phyloP scores from a whole-genome alignment of 2,113 vertebrate genomes.

The Poeciliopsis retropinna region DNA sequence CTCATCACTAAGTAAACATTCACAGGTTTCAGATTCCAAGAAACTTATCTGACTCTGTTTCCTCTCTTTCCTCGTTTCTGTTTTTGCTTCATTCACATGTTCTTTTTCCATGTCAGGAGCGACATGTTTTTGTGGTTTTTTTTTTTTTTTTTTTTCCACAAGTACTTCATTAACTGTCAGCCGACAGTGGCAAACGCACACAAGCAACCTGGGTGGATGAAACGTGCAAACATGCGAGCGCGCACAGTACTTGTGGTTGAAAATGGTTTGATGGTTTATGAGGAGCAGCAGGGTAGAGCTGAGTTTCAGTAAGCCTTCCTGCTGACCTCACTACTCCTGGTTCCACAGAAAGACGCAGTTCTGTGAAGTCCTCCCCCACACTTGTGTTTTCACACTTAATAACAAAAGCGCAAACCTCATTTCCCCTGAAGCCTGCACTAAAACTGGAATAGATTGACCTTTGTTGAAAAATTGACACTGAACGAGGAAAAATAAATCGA shows the following conservation, averaged over 20 bases:
- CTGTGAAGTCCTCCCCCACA: conserved; percentile 73
- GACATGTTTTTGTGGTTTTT: fast-evolving
- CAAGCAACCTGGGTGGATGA: background rate
- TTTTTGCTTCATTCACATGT: conserved; percentile 5
- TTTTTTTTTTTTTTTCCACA: conserved; percentile 14
- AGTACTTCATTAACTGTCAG: conserved; percentile 8
- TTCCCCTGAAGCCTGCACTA: conserved; percentile 54
- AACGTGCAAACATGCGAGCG: background rate
- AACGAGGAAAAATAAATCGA: conserved; percentile 42
- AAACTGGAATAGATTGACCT: conserved; percentile 56
- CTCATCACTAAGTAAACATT: conserved; percentile 33
- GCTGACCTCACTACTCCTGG: conserved; percentile 59
- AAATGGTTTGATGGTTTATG: conserved; percentile 14
- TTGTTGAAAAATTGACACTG: conserved; percentile 26
- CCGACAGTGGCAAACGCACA: background rate
- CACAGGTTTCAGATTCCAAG: conserved; percentile 56
- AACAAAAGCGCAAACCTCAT: conserved; percentile 51
- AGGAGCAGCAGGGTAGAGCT: conserved; percentile 19
- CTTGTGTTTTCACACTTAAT: conserved; percentile 75
- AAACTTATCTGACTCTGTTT: conserved; percentile 41
- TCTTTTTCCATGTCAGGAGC: conserved; percentile 23
- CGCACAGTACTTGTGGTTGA: conserved; percentile 20
- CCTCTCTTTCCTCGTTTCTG: conserved; percentile 43
- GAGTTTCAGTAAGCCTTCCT: conserved; percentile 40
- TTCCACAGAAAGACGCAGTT: conserved; percentile 71